A percentile compares a stretch with the other conserved stretches of the same genome.
These are phyloP conservation scores for Gallinago jamesoni DNA, from an alignment of 2,113 vertebrate genomes.

Conservation along the genomic window DNA sequence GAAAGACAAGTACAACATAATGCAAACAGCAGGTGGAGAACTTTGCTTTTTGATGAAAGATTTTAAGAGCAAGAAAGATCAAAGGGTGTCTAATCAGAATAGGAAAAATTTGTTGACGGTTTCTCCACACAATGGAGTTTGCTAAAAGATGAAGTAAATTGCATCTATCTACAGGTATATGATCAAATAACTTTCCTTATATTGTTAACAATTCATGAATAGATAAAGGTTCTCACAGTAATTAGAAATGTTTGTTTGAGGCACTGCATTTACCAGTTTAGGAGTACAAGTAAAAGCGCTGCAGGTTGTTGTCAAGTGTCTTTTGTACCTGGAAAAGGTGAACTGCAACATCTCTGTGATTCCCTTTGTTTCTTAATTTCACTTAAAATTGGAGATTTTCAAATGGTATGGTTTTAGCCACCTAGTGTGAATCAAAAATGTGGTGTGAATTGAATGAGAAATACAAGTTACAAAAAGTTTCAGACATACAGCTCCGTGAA, in stretches of 20 bases:
- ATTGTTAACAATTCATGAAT: not conserved
- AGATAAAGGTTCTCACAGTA: not conserved
- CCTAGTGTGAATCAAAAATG: not conserved
- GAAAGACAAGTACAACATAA: not conserved
- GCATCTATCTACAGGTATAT: not conserved
- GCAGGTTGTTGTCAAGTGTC: not conserved
- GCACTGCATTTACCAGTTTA: not conserved
- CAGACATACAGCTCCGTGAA: not conserved
- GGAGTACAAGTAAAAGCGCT: not conserved
- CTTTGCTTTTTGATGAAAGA: constrained; percentile 64
- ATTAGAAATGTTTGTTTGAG: not conserved
- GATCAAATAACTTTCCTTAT: not conserved
- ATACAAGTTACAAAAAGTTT: not conserved
- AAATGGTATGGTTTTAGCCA: not conserved
- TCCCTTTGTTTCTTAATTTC: not conserved
- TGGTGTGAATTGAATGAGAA: not conserved
- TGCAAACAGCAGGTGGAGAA: constrained; percentile 43
- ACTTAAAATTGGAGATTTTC: not conserved
- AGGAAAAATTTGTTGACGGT: not conserved
- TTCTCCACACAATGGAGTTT: not conserved
- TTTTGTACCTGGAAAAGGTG: constrained; percentile 23
- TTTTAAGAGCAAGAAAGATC: constrained; percentile 48
- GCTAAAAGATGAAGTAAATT: not conserved
- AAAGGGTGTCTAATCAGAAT: not conserved
- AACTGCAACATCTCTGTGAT: not conserved